Evolutionary conservation across 1,140 invertebrate species (phyloP).

Genomic region (Zaprionus capensis): DNA sequence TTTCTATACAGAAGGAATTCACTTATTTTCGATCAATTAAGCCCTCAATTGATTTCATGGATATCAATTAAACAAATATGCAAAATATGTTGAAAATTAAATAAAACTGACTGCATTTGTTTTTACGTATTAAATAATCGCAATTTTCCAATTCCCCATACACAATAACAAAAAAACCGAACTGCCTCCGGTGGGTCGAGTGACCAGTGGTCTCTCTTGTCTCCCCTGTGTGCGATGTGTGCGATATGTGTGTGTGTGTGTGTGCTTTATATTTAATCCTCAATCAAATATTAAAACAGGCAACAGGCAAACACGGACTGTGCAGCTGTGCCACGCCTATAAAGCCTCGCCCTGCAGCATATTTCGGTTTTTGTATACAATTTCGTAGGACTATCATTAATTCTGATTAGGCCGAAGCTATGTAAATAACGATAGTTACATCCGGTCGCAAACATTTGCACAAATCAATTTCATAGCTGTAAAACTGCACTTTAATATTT

Average conservation of each 20-base stretch:
- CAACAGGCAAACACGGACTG: conserved; percentile 7
- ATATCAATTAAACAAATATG: conserved; percentile 39
- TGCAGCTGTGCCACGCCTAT: neutral
- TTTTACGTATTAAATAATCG: neutral
- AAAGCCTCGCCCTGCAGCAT: neutral
- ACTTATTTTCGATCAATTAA: neutral
- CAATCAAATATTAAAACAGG: conserved; percentile 31
- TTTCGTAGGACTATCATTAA: conserved; percentile 39
- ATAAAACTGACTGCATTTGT: conserved; percentile 2
- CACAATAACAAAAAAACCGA: conserved; percentile 17
- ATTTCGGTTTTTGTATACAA: neutral
- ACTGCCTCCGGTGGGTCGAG: conserved; percentile 4
- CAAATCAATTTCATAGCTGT: conserved; percentile 18
- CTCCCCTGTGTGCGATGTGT: conserved; percentile 6
- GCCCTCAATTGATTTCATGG: conserved; percentile 4
- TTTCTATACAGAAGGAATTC: neutral
- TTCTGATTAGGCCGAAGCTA: conserved; percentile 36
- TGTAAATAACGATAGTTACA: conserved; percentile 23
- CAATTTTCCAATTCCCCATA: neutral
- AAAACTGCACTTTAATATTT: conserved; percentile 43
- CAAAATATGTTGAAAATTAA: conserved; percentile 5
- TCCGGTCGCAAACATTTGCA: conserved; percentile 11
- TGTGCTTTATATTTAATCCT: conserved; percentile 40
- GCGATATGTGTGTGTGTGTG: neutral
- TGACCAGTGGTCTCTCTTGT: neutral